Percentiles rank a stretch among this genome's conserved stretches.
Conservation (phyloP, 2,797 vertebrate genomes). For the Cynodonichthys magdalenae region DNA sequence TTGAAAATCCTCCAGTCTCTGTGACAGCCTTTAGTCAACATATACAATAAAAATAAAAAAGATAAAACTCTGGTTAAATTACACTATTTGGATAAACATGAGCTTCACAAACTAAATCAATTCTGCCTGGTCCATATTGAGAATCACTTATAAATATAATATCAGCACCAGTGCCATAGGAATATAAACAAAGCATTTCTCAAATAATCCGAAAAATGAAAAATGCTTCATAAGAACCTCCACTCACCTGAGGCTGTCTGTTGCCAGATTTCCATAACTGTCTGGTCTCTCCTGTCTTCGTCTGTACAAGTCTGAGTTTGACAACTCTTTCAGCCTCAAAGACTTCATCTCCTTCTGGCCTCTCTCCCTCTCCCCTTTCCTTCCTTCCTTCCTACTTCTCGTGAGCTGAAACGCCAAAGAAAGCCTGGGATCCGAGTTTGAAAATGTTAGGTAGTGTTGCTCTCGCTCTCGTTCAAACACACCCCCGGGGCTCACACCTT, state of each 20-base stretch:
- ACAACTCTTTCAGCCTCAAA: constrained; percentile 91
- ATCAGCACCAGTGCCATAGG: too few species aligned
- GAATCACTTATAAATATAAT: too few species aligned
- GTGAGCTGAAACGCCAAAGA: constrained; percentile 10
- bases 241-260: constrained; percentile 85
- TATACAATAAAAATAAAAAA: too few species aligned
- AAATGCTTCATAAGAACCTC: not conserved
- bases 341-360: constrained; percentile 83
- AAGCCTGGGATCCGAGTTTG: constrained; percentile 12
- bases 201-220: too few species aligned
- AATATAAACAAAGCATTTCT: too few species aligned
- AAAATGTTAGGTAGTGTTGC: constrained; percentile 22
- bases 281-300: constrained; percentile 88
- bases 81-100: too few species aligned
- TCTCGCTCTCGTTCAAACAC: constrained; percentile 31
- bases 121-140: too few species aligned
- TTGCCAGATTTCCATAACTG: constrained; percentile 74
- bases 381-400: constrained; percentile 41
- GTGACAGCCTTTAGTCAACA: too few species aligned
- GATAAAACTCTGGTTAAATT: too few species aligned
- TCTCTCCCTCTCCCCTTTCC: constrained; percentile 22
- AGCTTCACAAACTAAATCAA: too few species aligned
- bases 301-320: constrained; percentile 92
- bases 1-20: too few species aligned
- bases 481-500: constrained; percentile 55